Base-by-base conservation (phyloP, 2,113 vertebrate genomes). In the Nesogale talazaci region DNA sequence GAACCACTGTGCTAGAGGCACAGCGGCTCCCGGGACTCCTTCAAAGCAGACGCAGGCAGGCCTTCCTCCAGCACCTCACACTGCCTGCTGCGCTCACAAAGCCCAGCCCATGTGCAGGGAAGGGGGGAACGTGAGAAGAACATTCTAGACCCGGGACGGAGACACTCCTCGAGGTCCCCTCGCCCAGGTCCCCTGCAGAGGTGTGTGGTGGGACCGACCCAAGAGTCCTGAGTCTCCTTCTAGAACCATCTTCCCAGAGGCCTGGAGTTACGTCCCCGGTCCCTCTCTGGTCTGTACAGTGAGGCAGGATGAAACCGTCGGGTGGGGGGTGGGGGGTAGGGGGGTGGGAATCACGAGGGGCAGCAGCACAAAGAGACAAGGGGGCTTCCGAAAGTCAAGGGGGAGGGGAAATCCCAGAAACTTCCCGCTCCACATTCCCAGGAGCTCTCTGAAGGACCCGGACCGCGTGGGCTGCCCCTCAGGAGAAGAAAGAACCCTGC, bases 391-490 rank as follows among this genome's bases (percentile, higher is more conserved):
- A 52, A 52, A 10, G 46, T 52, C 46, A n/a, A n/a, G n/a, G 10
- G 42, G 5, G 42, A 12, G 46, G 46, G 46, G 46, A 12, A 11
- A 52, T 52, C 46, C 46, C 46, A 52, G 46, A 9, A 52, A 52
- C 46, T 5, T 52, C 46, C 46, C 46, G 46, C 14, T 52, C 9
- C 46, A 52, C 46, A 52, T 52, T 6, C 46, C 46, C 46, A 52
- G 10, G 46, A 52, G 46, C 46, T 52, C 46, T 52, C 46, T 11
- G 46, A 46, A 52, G 46, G 31, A 36, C 6, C 52, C 23, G 65
- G 70, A 61, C 31, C 6, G 0, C 0, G 57, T 1, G 3, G 23
- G 16, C 27, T 0, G 0, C 31, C 46, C 72, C 7, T 20, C 46
- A 52, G 80, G 42, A 76, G 16, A 42, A 10, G 14, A 4, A 63